Percentiles rank a stretch among this genome's conserved stretches.
These are phyloP conservation scores for Bathynomus jamesi DNA, from an alignment of 1,140 invertebrate species.

Conservation along the genomic window DNA sequence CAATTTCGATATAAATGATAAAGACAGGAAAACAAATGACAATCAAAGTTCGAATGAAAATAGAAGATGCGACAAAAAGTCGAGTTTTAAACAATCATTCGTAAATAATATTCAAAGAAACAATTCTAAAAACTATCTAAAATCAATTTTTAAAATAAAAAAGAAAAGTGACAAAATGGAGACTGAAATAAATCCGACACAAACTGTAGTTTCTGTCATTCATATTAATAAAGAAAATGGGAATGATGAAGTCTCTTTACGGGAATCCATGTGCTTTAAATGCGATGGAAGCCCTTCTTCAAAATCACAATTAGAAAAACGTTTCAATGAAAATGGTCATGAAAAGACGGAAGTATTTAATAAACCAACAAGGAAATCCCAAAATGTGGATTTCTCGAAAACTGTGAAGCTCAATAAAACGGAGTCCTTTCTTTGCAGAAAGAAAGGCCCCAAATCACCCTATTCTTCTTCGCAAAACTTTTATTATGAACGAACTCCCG, in stretches of 20 bases:
- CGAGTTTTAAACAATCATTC: no score
- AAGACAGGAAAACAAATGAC: no score
- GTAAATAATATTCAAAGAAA: no score
- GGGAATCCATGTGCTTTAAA: background rate
- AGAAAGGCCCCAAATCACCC: background rate
- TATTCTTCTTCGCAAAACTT: background rate
- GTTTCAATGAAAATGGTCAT: background rate
- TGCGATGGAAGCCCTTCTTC: background rate
- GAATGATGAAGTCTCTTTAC: background rate
- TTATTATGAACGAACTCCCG: background rate
- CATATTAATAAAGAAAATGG: background rate
- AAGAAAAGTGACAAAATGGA: no score
- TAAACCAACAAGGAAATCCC: background rate
- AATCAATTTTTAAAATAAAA: background rate
- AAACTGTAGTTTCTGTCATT: background rate
- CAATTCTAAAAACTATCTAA: background rate
- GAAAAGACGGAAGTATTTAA: background rate
- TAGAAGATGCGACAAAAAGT: no score
- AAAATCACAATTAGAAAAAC: background rate
- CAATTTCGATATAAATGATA: no score
- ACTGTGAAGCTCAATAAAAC: background rate
- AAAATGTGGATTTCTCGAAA: background rate
- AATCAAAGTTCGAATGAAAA: no score
- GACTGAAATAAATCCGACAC: background rate
- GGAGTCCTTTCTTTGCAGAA: background rate